Base-by-base conservation (phyloP, 2,797 vertebrate genomes). In the Dermochelys coriacea region DNA sequence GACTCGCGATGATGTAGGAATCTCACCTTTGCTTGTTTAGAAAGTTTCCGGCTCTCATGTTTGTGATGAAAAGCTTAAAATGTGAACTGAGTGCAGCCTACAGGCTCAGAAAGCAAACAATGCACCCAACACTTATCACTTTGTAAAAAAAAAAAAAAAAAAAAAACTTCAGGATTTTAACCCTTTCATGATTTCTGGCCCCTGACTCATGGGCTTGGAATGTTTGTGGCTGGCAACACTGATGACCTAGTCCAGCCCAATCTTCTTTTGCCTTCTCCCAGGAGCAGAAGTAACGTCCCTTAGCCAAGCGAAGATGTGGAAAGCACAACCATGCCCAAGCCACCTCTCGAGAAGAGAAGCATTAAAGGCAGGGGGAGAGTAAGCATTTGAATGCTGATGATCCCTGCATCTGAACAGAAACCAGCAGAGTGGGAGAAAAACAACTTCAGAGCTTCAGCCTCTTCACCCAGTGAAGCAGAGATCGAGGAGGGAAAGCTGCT, bases 371-470 rank as follows among this genome's bases (percentile, higher is more conserved):
- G 27, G 89, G 87, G 95, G 50, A 86, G 49, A 96, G 77, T 31
- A 86, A 94, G 87, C 61, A 80, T 83, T 93, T 95, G 91, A 81
- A 88, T 88, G 57, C 57, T 61, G 57, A 61, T 61, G 14, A 61
- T 61, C 57, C 57, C 29, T 31, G 14, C 29, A 61, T 61, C 57
- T 34, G 89, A 96, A 79, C 0, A 0, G 91, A 91, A 86, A 84
- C 95, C 83, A 95, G 91, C 49, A 89, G 91, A 95, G 94, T 95
- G 91, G 96, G 96, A 94, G 95, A 96, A 87, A 94, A 86, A 91
- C 71, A 88, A 88, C 59, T 96, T 96, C 93, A 88, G 47, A 93
- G 84, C 84, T 87, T 96, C 85, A 87, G 84, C 91, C 91, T 88
- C 80, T 94, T 92, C 93, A 94, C 93, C 82, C 95, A 87, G 91